Evolutionary conservation across 1,140 invertebrate genomes (phyloP).

Genomic region (Battus philenor): DNA sequence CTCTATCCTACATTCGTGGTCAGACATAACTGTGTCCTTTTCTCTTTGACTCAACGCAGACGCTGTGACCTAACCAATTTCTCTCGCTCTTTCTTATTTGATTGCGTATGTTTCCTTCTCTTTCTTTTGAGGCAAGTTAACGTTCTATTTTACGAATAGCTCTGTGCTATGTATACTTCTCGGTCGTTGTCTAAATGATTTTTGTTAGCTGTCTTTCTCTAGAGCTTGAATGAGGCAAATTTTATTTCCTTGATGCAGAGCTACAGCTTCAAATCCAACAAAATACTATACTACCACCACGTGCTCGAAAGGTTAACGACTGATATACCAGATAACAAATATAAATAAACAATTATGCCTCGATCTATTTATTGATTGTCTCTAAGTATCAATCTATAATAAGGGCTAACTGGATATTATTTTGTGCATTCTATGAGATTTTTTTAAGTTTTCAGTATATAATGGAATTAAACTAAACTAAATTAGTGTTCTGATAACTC

Average conservation of each 20-base stretch:
- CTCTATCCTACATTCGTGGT: constrained; percentile 34
- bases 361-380: constrained; percentile 17
- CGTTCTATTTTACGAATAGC: constrained; percentile 75
- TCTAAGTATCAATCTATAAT: constrained; percentile 16
- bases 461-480: too few species aligned
- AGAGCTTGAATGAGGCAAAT: constrained; percentile 71
- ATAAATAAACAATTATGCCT: constrained; percentile 59
- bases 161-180: constrained; percentile 75
- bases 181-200: constrained; percentile 71
- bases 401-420: too few species aligned
- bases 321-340: constrained; percentile 67
- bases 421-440: too few species aligned
- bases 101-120: constrained; percentile 42
- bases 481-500: too few species aligned
- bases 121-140: constrained; percentile 42
- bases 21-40: constrained; percentile 39
- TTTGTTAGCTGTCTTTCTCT: constrained; percentile 74
- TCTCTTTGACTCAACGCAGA: constrained; percentile 58
- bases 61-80: constrained; percentile 62
- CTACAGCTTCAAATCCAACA: constrained; percentile 74
- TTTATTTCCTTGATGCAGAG: constrained; percentile 68
- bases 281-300: constrained; percentile 69
- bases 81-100: constrained; percentile 36
- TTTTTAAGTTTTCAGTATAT: too few species aligned
- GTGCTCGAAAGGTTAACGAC: constrained; percentile 68